Base-by-base conservation (phyloP, 2,113 vertebrate species). In the Lasiurus cinereus region DNA sequence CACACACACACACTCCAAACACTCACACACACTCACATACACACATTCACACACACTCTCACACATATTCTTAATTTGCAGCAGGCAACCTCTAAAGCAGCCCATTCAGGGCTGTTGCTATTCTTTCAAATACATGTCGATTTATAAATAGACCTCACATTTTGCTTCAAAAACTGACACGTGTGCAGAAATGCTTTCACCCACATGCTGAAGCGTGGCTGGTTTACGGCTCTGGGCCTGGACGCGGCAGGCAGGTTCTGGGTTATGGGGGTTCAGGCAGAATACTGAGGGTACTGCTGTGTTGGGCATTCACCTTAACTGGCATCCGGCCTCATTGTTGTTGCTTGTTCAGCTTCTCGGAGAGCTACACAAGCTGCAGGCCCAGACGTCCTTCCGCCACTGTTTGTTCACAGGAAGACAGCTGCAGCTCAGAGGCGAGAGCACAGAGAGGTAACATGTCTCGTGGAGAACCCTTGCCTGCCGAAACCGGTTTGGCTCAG, bases 111-210 rank as follows among this genome's bases (percentile, higher is more conserved):
- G 62, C 39, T 67, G 48, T 24, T 50, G 66, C 16, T 72, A 5
- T 76, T 87, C 66, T 31, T 76, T 54, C 70, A 85, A 39, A 56
- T 59, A 59, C 36, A 52, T 95, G 31, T 18, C 29, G 48, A 19
- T 52, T 93, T 90, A 77, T 72, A 94, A 87, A 86, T 50, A 95
- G 92, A 46, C 22, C 18, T 73, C 14, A 11, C 5, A 15, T 59
- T 95, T 93, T 62, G 43, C 84, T 93, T 88, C 48, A 67, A 29
- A 95, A 83, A 87, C 22, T 84, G 90, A 76, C 82, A 83, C 33
- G 67, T 7, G 2, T 64, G 64, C 62, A 93, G 90, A 94, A 92
- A 85, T 5, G 31, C 54, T 84, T 73, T 96, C 50, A 79, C 73
- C 43, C 36, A 72, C 18, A 29, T 77, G 84, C 64, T 67, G 4